Evolutionary conservation across 2,113 vertebrate genomes (phyloP), one percentile per base, ranked within the genome.

Genomic region (Tylochromis polylepis): DNA sequence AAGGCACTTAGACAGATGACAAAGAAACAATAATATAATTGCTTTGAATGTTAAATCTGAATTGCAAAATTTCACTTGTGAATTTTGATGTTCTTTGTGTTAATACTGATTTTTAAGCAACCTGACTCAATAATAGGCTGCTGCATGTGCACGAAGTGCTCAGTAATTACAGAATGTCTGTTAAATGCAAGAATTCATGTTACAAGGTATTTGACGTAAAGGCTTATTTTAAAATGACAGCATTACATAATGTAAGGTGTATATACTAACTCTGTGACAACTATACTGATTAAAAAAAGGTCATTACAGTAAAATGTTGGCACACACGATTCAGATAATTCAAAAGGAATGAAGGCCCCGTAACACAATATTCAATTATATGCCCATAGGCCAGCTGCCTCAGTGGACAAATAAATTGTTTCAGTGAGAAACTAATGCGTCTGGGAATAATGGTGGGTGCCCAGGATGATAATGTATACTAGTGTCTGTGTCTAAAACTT

Each of bases 401-500:
- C 51, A 8, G 51, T 79, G 82, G 65, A 85, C 90, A 88, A 89
- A 92, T 91, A 92, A 90, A 88, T 83, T 55, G 59, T 89, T 86
- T 90, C 79, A 85, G 85, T 88, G 87, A 81, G 79, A 92, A 93
- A 84, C 78, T 46, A 90, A 88, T 81, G 75, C 29, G 3, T 90
- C 67, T 87, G 89, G 83, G 83, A 91, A 87, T 85, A 88, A 87
- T 85, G 78, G 75, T 56, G 78, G 65, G 75, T 81, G 81, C 84
- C 85, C 79, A 51, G 79, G 87, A 91, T 90, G 90, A 91, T 92
- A 91, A 93, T 87, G 88, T 92, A 87, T 84, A 92, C 89, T 85
- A 55, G 90, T 93, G 81, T 94, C 88, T 91, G 89, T 90, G 87
- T 93, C 90, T 89, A 79, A 93, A 93, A 88, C 86, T 85, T 92